Conservation (phyloP, 2,113 vertebrate species). For the Melospiza georgiana region DNA sequence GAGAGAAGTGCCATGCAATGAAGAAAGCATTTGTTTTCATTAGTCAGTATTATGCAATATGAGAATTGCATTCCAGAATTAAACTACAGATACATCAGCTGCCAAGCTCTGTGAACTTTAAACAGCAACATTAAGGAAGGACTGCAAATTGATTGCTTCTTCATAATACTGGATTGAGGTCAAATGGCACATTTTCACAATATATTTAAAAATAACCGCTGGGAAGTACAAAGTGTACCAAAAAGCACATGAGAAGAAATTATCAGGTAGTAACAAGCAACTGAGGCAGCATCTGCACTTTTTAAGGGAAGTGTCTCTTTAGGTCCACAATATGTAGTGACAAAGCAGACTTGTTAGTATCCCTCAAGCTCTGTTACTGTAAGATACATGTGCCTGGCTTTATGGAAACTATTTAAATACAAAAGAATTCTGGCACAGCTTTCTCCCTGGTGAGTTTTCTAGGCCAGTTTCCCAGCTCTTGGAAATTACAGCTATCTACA, state of each 20-base stretch:
- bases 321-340: background rate
- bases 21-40: slow-evolving; percentile 7
- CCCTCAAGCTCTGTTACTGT: background rate
- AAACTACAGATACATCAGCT: background rate
- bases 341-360: background rate
- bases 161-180: background rate
- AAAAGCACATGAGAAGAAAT: background rate
- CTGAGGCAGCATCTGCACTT: background rate
- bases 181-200: background rate
- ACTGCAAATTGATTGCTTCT: background rate
- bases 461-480: background rate
- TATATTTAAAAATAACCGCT: background rate
- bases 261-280: background rate
- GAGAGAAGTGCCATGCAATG: background rate
- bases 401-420: background rate
- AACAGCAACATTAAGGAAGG: background rate
- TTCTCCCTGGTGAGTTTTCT: background rate
- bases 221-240: background rate
- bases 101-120: background rate
- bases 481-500: background rate
- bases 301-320: background rate
- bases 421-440: background rate
- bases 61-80: background rate
- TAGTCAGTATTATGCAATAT: background rate
- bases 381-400: background rate